These are phyloP conservation scores for Meloidogyne exigua DNA, from an alignment of 1,140 invertebrate species.

Conservation along the genomic window DNA sequence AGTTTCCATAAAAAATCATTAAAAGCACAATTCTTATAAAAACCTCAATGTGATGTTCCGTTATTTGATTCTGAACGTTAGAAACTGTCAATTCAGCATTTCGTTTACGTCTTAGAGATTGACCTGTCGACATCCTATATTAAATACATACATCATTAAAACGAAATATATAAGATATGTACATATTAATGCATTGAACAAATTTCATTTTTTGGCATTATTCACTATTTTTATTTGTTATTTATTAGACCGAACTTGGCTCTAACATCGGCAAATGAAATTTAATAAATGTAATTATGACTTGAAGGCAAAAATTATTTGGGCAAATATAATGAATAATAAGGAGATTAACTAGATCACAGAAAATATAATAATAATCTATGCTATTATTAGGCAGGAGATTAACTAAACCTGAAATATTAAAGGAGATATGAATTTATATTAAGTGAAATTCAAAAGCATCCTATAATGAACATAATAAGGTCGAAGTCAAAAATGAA, in stretches of 20 bases:
- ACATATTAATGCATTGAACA: not conserved
- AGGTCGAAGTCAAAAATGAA: no score
- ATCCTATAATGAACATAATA: no score
- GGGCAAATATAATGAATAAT: not conserved
- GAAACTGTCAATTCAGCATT: not conserved
- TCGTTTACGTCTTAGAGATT: not conserved
- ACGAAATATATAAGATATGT: not conserved
- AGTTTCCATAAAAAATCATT: not conserved
- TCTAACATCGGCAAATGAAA: no score
- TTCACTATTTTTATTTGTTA: no score
- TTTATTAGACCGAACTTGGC: no score
- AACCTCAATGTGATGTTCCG: not conserved
- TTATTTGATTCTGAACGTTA: not conserved
- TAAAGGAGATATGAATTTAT: no score
- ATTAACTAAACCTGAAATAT: no score
- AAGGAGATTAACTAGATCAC: not conserved
- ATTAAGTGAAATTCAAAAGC: no score
- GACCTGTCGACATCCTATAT: not conserved
- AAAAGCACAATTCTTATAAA: not conserved
- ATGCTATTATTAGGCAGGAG: not conserved
- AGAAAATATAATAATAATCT: not conserved
- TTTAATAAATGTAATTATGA: not conserved
- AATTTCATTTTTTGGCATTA: no score
- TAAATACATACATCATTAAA: not conserved
- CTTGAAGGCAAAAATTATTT: not conserved